Conservation (phyloP, 2,888 invertebrate genomes). For the Lasioglossum morio region DNA sequence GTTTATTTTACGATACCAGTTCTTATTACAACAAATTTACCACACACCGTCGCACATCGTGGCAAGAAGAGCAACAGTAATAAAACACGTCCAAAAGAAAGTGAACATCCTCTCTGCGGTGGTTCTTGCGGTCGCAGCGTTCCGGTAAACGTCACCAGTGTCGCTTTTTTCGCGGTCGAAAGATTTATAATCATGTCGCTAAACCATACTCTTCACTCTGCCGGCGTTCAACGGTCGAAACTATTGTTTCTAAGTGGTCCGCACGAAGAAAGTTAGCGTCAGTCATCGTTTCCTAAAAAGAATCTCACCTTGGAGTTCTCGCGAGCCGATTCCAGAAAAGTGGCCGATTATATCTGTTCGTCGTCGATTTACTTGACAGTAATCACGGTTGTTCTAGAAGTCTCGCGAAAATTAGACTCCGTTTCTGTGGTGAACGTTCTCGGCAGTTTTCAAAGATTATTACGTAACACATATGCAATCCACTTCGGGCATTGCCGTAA, state of each 20-base stretch:
- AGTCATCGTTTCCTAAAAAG: constrained; percentile 11
- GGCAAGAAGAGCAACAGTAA: neutral
- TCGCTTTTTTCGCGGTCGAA: constrained; percentile 61
- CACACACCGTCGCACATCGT: neutral
- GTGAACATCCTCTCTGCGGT: constrained; percentile 54
- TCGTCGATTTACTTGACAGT: neutral
- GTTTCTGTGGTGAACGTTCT: neutral
- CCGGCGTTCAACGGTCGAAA: neutral
- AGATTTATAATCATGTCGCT: constrained; percentile 67
- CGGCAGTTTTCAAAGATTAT: neutral
- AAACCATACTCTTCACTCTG: neutral
- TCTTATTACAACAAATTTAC: neutral
- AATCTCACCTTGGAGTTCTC: neutral
- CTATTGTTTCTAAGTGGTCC: constrained; percentile 14
- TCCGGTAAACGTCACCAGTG: constrained; percentile 26
- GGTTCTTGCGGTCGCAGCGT: constrained; percentile 41
- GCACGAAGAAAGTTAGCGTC: constrained; percentile 17
- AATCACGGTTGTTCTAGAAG: neutral
- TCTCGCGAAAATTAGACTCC: neutral
- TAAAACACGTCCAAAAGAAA: neutral
- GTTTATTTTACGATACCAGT: neutral
- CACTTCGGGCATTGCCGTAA: too few species aligned
- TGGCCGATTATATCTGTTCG: neutral
- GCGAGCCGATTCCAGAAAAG: neutral
- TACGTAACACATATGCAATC: too few species aligned